Conservation (phyloP, 2,113 vertebrate species). For the Peromyscus polionotus region DNA sequence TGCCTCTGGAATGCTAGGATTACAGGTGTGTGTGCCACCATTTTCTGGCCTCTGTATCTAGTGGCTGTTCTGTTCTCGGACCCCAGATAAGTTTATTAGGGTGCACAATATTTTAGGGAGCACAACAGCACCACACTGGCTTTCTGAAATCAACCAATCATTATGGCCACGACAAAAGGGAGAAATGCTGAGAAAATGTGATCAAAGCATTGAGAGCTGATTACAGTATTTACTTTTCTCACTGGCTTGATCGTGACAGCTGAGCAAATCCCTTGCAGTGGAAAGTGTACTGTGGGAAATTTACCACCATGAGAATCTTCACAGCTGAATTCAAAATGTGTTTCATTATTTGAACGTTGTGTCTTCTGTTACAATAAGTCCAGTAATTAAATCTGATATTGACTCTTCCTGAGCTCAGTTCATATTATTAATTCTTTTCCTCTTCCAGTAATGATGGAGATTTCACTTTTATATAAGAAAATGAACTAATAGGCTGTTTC, state of each 20-base stretch:
- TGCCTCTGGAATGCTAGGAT: no score
- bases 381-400: slow-evolving; percentile 50
- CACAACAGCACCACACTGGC: no score
- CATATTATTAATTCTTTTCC: slow-evolving; percentile 43
- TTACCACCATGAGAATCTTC: not conserved
- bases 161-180: not conserved
- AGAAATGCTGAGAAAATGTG: slow-evolving; percentile 20
- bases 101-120: no score
- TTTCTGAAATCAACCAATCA: not conserved
- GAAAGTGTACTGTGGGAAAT: slow-evolving; percentile 34
- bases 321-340: not conserved
- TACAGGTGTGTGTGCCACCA: no score
- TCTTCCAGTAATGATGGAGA: slow-evolving; percentile 7
- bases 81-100: no score
- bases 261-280: slow-evolving; percentile 20
- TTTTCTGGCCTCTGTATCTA: no score
- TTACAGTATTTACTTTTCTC: not conserved
- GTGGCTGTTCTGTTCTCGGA: no score
- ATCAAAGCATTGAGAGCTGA: not conserved
- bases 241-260: not conserved
- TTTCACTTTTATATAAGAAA: slow-evolving; percentile 51
- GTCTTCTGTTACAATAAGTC: slow-evolving; percentile 33
- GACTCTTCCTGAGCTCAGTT: not conserved
- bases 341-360: slow-evolving; percentile 24
- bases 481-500: not conserved